Base-by-base conservation (phyloP, 2,797 vertebrate species). In the Cuculus canorus region DNA sequence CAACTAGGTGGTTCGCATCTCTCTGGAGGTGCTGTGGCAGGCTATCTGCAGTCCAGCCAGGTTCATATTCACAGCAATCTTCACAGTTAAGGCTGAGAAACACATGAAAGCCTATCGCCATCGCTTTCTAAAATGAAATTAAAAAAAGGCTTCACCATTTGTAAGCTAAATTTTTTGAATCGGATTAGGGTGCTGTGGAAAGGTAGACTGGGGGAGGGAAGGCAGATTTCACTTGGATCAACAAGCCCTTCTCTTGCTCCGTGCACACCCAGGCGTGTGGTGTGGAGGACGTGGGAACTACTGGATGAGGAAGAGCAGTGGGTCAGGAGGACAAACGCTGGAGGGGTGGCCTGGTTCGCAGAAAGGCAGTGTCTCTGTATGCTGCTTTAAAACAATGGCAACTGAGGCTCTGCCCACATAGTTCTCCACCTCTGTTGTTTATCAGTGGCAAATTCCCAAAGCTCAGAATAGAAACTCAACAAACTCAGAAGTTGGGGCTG, bases 201-300 rank as follows among this genome's bases (percentile, higher is more conserved):
- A n/a, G 8, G 19, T 12, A 45, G 8, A 28, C 5, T 2, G 5
- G 7, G 22, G 16, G 6, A 43, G 13, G 19, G 22, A 84, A 63
- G 24, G 65, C 4, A 4, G 9, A 17, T 54, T 78, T 68, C 3
- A 0, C 3, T 11, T 17, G 22, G 12, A 45, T 61, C 53, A 65
- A 13, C 25, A n/a, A 12, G 27, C 45, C 33, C 33, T 45, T 48
- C 43, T 39, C 17, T 53, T 32, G 7, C 23, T 64, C 14, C 13
- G 7, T 19, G 3, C 7, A 1, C 27, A 13, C 1, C n/a, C 9
- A 2, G 1, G 5, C 5, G 2, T 2, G 4, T 9, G 21, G 18
- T 76, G 66, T n/a, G n/a, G n/a, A n/a, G n/a, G n/a, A n/a, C n/a
- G n/a, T n/a, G n/a, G n/a, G 61, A 47, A 12, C 24, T 32, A 2